Conservation (phyloP, 2,888 invertebrate genomes). For the Ormyrus nitidulus region DNA sequence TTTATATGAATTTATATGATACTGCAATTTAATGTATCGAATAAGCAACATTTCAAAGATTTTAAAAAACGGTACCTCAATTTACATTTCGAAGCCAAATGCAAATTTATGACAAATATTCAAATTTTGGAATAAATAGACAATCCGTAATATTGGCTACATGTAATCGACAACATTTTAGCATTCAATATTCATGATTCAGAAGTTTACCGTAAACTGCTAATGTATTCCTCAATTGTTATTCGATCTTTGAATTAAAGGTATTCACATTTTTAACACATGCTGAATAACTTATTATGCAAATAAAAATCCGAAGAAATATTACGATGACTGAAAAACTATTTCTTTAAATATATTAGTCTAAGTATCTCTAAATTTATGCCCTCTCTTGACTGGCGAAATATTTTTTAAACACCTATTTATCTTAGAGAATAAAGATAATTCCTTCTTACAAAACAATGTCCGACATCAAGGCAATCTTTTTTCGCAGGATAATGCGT, state of each 20-base stretch:
- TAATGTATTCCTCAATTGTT: conserved; percentile 25
- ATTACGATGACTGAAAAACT: neutral
- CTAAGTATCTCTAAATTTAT: too few species aligned
- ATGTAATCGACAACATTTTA: conserved; percentile 6
- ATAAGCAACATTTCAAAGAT: too few species aligned
- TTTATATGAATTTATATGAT: too few species aligned
- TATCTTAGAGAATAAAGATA: neutral
- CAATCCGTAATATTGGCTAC: conserved; percentile 5
- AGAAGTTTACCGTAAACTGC: conserved; percentile 15
- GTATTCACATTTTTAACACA: neutral
- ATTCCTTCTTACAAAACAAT: conserved; percentile 20
- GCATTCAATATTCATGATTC: conserved; percentile 34
- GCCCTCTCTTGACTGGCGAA: too few species aligned
- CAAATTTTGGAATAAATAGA: conserved; percentile 1
- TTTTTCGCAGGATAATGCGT: too few species aligned
- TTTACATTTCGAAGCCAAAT: too few species aligned
- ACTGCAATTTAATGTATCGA: too few species aligned
- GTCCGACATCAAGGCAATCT: neutral
- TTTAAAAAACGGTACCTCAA: too few species aligned
- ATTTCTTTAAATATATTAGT: neutral
- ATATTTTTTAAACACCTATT: too few species aligned
- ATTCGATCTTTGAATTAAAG: conserved; percentile 5
- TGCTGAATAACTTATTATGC: conserved; percentile 23
- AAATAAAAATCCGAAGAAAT: neutral
- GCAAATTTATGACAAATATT: neutral